These are phyloP conservation scores for Macaca fascicularis DNA, from an alignment of 2,113 vertebrate species.

Conservation along the genomic window T2T-MFA8v1.1 NC_088376.1:28873501-28874000, in stretches of 20 bases:
- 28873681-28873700: conserved; percentile 89
- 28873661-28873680: conserved; percentile 83
- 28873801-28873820: neutral
- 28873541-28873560: neutral
- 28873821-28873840: neutral
- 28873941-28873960: neutral
- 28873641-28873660: conserved; percentile 87
- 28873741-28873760: neutral
- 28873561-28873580: neutral
- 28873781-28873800: neutral
- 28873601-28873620: conserved; percentile 82
- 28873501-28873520: conserved; percentile 41
- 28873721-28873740: neutral
- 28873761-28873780: neutral
- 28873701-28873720: conserved; percentile 73
- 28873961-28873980: neutral
- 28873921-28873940: neutral
- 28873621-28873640: conserved; percentile 83
- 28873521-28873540: neutral
- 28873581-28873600: conserved; percentile 80
- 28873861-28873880: neutral
- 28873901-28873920: neutral
- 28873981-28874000: conserved; percentile 39
- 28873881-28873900: neutral
- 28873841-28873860: neutral